phyloP scores from a whole-genome alignment of 1,140 invertebrate species.

The Heliconius hewitsoni region DNA sequence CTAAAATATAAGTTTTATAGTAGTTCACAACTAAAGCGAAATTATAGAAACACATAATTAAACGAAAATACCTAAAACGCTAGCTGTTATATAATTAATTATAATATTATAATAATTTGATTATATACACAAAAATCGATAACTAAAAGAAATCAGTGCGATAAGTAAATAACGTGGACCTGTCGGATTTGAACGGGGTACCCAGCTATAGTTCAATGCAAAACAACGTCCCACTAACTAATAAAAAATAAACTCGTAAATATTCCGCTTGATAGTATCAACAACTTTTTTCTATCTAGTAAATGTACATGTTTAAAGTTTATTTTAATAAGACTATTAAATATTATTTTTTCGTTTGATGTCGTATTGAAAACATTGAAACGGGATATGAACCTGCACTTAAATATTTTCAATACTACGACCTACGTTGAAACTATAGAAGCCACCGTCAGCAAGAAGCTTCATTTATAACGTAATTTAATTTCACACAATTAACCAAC shows the following conservation, averaged over 20 bases:
- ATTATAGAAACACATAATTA: slow-evolving; percentile 7
- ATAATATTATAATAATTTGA: neutral
- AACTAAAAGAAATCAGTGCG: slow-evolving; percentile 4
- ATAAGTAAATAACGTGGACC: slow-evolving; percentile 10
- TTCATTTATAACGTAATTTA: neutral
- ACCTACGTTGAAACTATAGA: neutral
- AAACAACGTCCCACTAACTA: slow-evolving; percentile 7
- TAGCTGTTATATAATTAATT: neutral
- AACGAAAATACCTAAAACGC: neutral
- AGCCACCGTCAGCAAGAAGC: neutral
- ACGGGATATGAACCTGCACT: neutral
- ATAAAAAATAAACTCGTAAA: neutral
- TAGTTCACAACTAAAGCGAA: neutral
- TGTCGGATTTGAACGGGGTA: slow-evolving; percentile 8
- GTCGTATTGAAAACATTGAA: neutral
- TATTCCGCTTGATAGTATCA: slow-evolving; percentile 23
- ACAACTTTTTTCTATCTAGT: slow-evolving; percentile 70
- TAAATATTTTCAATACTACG: neutral
- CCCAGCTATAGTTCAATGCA: slow-evolving; percentile 2
- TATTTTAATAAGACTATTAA: slow-evolving; percentile 52
- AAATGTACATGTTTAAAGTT: slow-evolving; percentile 65
- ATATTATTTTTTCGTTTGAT: slow-evolving; percentile 34
- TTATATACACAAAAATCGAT: neutral
- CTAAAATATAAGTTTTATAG: neutral
- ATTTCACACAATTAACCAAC: slow-evolving; percentile 38